A percentile compares a stretch with the other conserved stretches of the same genome.
phyloP scores from a whole-genome alignment of 2,888 invertebrate genomes.

The Diabrotica balteata region DNA sequence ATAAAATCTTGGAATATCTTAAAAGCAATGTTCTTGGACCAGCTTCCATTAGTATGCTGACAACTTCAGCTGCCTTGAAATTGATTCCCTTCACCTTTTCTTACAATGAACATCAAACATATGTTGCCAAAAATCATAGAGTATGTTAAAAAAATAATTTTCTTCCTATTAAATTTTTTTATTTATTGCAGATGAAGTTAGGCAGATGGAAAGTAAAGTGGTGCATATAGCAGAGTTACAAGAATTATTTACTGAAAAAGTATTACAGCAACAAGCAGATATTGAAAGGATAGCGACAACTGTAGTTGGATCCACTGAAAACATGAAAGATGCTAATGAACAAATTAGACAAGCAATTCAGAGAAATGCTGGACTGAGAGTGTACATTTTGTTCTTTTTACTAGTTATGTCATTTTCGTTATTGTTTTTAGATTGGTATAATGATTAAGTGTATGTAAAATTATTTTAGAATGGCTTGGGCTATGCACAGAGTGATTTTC shows the following conservation, averaged over 20 bases:
- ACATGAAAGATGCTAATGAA: conserved; percentile 95
- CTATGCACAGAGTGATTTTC: no score
- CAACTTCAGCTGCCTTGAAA: no score
- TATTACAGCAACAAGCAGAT: conserved; percentile 92
- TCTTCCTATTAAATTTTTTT: neutral
- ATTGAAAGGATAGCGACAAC: conserved; percentile 89
- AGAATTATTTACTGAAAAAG: conserved; percentile 95
- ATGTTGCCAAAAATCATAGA: no score
- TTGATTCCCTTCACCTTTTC: no score
- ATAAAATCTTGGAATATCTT: no score
- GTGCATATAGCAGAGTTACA: conserved; percentile 95
- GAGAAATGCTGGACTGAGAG: conserved; percentile 92
- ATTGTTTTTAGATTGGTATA: conserved; percentile 98
- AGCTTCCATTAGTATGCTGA: no score
- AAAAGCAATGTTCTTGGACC: no score
- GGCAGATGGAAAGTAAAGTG: conserved; percentile 89
- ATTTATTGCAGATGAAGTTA: conserved; percentile 80
- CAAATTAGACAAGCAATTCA: conserved; percentile 97
- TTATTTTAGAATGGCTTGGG: no score
- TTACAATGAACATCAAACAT: no score
- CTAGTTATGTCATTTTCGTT: conserved; percentile 95
- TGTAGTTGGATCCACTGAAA: conserved; percentile 92
- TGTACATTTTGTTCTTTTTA: conserved; percentile 94
- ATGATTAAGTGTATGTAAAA: conserved; percentile 66
- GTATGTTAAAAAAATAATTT: no score